A percentile compares a stretch with the other conserved stretches of the same genome.
These are phyloP conservation scores for Myzus persicae DNA, from an alignment of 1,140 invertebrate genomes.

Conservation along the genomic window DNA sequence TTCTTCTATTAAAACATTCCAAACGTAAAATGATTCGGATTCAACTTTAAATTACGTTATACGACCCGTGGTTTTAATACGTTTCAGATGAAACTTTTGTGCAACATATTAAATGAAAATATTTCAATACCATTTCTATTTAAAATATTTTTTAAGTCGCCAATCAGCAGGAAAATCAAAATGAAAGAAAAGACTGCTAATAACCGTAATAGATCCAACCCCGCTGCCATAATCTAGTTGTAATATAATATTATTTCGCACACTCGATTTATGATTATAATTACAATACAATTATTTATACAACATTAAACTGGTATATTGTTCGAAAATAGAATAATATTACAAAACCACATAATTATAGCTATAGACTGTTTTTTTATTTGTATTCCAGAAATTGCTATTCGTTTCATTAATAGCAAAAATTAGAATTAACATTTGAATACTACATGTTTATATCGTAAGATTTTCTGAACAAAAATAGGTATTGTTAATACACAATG, in stretches of 20 bases:
- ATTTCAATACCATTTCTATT: not conserved
- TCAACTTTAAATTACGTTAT: constrained; percentile 16
- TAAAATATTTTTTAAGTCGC: not conserved
- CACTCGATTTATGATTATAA: not conserved
- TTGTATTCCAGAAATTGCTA: not conserved
- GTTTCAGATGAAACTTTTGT: not conserved
- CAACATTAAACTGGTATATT: no score
- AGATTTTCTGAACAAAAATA: constrained; percentile 28
- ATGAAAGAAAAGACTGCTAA: not conserved
- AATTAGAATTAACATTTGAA: constrained; percentile 40
- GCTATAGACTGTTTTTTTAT: not conserved
- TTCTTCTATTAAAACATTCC: constrained; percentile 16
- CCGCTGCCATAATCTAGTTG: not conserved
- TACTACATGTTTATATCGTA: not conserved
- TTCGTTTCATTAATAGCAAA: not conserved
- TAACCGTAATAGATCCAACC: not conserved
- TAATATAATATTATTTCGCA: not conserved
- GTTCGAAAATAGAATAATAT: not conserved
- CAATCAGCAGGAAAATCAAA: not conserved
- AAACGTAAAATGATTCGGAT: constrained; percentile 16
- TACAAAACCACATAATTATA: not conserved
- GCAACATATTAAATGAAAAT: not conserved
- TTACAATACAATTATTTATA: not conserved
- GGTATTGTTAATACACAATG: constrained; percentile 5
- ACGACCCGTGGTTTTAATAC: not conserved